A percentile compares a stretch with the other conserved stretches of the same genome.
Evolutionary conservation across 2,113 vertebrate species (phyloP).

Genomic region (Colistium nudipinnis): DNA sequence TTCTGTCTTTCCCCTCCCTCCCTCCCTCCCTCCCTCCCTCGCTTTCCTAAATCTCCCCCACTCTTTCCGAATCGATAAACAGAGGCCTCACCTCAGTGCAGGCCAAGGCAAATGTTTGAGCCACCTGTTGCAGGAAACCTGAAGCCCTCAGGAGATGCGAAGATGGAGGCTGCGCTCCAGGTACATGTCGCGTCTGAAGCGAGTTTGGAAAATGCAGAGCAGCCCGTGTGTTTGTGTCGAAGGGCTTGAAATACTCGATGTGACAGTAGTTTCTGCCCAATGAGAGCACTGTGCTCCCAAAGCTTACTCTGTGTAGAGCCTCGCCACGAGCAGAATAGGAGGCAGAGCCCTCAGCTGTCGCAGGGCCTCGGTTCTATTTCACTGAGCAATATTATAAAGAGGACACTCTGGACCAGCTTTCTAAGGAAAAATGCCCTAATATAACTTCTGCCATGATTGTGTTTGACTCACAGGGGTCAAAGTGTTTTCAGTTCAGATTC

Average conservation of each 20-base stretch:
- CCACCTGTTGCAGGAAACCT: constrained; percentile 85
- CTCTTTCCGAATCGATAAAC: constrained; percentile 77
- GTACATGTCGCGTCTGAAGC: constrained; percentile 51
- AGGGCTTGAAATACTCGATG: constrained; percentile 13
- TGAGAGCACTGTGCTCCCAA: background rate
- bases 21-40: constrained; percentile 18
- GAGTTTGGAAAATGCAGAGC: constrained; percentile 17
- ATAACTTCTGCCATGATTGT: background rate
- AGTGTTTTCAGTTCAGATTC: too few relatives aligned
- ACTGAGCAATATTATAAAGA: background rate
- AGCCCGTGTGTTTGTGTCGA: constrained; percentile 26
- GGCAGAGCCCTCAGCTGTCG: background rate
- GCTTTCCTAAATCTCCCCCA: constrained; percentile 34
- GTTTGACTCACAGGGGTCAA: too few relatives aligned
- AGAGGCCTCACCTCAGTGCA: constrained; percentile 77
- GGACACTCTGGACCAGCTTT: background rate
- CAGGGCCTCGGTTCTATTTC: background rate
- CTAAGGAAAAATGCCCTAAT: background rate
- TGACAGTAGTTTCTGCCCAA: background rate
- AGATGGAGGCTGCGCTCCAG: constrained; percentile 69
- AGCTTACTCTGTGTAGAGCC: background rate
- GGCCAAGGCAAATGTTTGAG: constrained; percentile 87
- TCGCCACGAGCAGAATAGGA: background rate
- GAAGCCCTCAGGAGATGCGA: constrained; percentile 79
- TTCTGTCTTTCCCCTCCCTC: constrained; percentile 43